These are phyloP conservation scores for Epinephelus cyanopodus DNA, from an alignment of 2,113 vertebrate genomes.

Conservation along the genomic window DNA sequence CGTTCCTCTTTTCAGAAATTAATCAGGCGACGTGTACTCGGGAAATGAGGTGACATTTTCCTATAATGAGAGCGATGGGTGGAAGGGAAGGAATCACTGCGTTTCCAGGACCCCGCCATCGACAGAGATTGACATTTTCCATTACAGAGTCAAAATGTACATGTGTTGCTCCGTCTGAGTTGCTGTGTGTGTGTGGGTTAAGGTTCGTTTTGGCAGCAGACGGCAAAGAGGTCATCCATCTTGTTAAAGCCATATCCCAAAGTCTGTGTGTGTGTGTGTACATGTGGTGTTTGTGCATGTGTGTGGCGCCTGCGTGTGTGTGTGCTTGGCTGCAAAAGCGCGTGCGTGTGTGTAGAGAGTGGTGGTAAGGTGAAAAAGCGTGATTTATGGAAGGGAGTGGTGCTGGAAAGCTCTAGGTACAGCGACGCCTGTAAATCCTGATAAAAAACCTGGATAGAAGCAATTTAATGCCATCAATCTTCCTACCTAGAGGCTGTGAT, in stretches of 20 bases:
- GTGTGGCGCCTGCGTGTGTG: conserved; percentile 42
- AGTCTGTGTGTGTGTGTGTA: conserved; percentile 65
- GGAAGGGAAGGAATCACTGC: conserved; percentile 69
- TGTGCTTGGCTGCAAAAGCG: not conserved
- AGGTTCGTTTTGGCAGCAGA: conserved; percentile 68
- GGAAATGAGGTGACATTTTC: conserved; percentile 85
- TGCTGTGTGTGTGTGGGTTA: conserved; percentile 45
- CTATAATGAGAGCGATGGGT: conserved; percentile 82
- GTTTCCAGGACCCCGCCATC: conserved; percentile 69
- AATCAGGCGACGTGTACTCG: conserved; percentile 79
- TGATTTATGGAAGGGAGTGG: conserved; percentile 86
- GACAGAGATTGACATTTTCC: conserved; percentile 87
- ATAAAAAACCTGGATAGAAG: conserved; percentile 87
- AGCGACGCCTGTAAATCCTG: conserved; percentile 85
- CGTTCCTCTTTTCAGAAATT: conserved; percentile 74
- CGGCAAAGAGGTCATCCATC: conserved; percentile 78
- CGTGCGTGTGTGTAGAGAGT: conserved; percentile 26
- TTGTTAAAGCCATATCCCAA: conserved; percentile 77
- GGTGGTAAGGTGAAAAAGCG: conserved; percentile 60
- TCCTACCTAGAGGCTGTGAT: conserved; percentile 78
- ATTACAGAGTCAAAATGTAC: conserved; percentile 87
- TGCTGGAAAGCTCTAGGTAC: conserved; percentile 77
- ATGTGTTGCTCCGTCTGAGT: conserved; percentile 78
- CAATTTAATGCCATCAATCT: conserved; percentile 89
- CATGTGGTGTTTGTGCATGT: conserved; percentile 32